Evolutionary conservation across 2,888 invertebrate species (phyloP).

Genomic region (Agriopis aurantiaria): DNA sequence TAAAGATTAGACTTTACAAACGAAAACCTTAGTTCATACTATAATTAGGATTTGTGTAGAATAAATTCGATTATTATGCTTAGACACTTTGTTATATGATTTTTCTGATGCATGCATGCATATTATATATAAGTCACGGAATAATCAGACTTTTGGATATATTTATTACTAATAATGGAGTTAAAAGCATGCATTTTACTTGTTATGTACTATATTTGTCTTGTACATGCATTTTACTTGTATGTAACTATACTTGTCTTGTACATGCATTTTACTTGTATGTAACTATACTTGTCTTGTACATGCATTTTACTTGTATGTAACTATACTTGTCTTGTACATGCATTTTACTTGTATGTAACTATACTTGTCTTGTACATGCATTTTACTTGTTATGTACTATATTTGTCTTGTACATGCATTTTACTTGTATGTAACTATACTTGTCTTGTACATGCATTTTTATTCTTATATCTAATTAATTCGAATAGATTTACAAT

Average conservation of each 20-base stretch:
- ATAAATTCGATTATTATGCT: slow-evolving; percentile 41
- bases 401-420: too few species aligned
- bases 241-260: not conserved
- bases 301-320: not conserved
- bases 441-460: not conserved
- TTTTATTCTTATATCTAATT: not conserved
- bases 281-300: not conserved
- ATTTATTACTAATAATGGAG: not conserved
- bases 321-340: not conserved
- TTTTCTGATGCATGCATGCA: not conserved
- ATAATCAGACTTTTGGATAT: slow-evolving; percentile 13
- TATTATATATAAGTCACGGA: slow-evolving; percentile 18
- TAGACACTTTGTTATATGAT: not conserved
- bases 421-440: not conserved
- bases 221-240: slow-evolving; percentile 1
- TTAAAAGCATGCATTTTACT: not conserved
- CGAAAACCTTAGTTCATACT: slow-evolving; percentile 19
- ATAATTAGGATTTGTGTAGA: slow-evolving; percentile 9
- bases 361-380: too few species aligned
- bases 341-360: not conserved
- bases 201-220: too few species aligned
- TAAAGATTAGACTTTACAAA: slow-evolving; percentile 34
- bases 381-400: not conserved
- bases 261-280: not conserved
- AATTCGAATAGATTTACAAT: slow-evolving; percentile 1